phyloP scores from a whole-genome alignment of 2,113 vertebrate species.

The Sylvilagus bachmani region DNA sequence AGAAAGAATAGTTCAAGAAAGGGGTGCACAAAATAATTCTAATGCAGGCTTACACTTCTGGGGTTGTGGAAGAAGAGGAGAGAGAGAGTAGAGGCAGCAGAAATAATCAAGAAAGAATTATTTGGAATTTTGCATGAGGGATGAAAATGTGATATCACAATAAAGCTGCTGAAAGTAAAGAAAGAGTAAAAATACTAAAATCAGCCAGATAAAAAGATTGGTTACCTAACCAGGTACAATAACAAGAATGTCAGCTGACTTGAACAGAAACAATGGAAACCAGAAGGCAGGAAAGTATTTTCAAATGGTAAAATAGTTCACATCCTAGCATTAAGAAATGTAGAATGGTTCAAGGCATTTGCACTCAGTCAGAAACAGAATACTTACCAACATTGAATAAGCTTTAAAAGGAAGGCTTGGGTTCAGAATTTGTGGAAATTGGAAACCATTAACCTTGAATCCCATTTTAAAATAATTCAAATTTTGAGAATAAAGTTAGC shows the following conservation, averaged over 20 bases:
- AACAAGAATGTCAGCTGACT: not conserved
- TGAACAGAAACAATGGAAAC: conserved; percentile 1
- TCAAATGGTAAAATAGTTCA: conserved; percentile 33
- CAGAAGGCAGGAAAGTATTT: not conserved
- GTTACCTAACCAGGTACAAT: not conserved
- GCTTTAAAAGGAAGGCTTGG: not conserved
- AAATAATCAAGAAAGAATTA: not conserved
- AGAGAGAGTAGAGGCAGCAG: not conserved
- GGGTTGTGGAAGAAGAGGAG: not conserved
- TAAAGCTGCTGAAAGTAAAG: not conserved
- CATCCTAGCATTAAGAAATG: not conserved
- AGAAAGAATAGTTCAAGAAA: not conserved
- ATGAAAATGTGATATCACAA: not conserved
- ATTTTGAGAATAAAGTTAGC: not conserved
- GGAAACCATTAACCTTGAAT: not conserved
- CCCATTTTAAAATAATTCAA: not conserved
- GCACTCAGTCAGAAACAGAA: not conserved
- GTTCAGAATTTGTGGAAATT: not conserved
- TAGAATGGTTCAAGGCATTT: not conserved
- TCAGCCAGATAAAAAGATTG: not conserved
- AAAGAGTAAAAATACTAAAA: not conserved
- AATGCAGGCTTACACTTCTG: not conserved
- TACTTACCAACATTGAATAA: not conserved
- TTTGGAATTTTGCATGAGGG: not conserved
- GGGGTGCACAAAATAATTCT: not conserved